A percentile compares a stretch with the other conserved stretches of the same genome.
Evolutionary conservation across 2,888 invertebrate genomes (phyloP).

Genomic region (Erebia ligea): DNA sequence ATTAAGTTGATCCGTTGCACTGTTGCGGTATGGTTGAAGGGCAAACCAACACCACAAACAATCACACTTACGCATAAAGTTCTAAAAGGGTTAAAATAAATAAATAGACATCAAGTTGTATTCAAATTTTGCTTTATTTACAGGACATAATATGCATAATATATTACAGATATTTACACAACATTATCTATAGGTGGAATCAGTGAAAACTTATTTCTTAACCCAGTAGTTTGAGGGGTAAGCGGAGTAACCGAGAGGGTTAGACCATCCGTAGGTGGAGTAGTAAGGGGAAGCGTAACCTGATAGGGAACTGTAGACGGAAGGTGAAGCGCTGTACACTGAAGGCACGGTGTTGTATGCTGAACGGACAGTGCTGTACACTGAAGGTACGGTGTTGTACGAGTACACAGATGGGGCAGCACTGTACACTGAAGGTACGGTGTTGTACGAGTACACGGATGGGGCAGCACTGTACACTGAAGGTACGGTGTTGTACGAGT

Average conservation of each 20-base stretch:
- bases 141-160: not conserved
- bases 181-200: not conserved
- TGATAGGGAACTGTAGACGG: slow-evolving; percentile 19
- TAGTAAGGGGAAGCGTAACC: slow-evolving; percentile 24
- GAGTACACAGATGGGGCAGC: not conserved
- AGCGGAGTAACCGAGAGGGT: slow-evolving; percentile 19
- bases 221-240: slow-evolving; percentile 21
- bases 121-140: slow-evolving; percentile 20
- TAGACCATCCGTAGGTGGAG: slow-evolving; percentile 19
- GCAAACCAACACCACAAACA: too few species aligned
- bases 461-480: slow-evolving; percentile 19
- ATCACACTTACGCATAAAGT: too few species aligned
- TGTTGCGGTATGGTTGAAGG: too few species aligned
- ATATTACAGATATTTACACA: slow-evolving; percentile 16
- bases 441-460: too few species aligned
- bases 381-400: slow-evolving; percentile 23
- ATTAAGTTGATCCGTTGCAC: too few species aligned
- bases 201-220: not conserved
- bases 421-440: slow-evolving; percentile 33
- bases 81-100: too few species aligned
- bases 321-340: slow-evolving; percentile 43
- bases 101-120: not conserved
- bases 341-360: slow-evolving; percentile 40
- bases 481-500: slow-evolving; percentile 37
- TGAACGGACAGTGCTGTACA: slow-evolving; percentile 38